Percentiles rank a stretch among this genome's conserved stretches.
Conservation (phyloP, 2,888 invertebrate genomes). For the Apamea anceps region DNA sequence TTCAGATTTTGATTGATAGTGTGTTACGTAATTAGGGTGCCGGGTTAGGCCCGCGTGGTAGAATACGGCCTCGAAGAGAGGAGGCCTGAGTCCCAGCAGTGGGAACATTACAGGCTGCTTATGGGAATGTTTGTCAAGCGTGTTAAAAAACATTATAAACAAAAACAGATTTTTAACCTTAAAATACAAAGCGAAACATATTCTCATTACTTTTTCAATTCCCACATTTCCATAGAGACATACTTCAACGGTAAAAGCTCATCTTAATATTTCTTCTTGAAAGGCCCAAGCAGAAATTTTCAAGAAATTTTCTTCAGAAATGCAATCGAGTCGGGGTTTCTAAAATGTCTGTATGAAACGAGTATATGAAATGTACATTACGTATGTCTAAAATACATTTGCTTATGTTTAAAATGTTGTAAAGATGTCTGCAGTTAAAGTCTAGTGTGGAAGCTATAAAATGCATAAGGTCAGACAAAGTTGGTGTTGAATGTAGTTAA, state of each 20-base stretch:
- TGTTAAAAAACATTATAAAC: too few species aligned
- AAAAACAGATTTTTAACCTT: too few species aligned
- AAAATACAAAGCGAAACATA: neutral
- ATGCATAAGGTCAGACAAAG: neutral
- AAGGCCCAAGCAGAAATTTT: constrained; percentile 4
- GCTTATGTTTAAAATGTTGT: neutral
- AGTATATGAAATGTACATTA: neutral
- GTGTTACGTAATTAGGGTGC: too few species aligned
- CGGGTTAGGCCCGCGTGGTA: too few species aligned
- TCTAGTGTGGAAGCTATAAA: neutral
- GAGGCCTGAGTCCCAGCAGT: too few species aligned
- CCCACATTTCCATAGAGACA: neutral
- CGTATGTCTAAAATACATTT: neutral
- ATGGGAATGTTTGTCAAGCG: neutral
- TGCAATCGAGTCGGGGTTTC: neutral
- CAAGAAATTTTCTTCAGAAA: neutral
- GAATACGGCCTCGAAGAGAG: too few species aligned
- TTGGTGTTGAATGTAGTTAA: neutral
- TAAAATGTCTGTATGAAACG: neutral
- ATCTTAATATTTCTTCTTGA: constrained; percentile 24
- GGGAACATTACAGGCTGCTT: too few species aligned
- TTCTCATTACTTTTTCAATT: neutral
- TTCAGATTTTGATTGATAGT: too few species aligned
- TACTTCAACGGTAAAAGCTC: constrained; percentile 20
- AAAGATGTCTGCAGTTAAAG: neutral